Percentiles rank a stretch among this genome's conserved stretches.
phyloP scores from a whole-genome alignment of 2,113 vertebrate genomes.

The Barbus barbus region DNA sequence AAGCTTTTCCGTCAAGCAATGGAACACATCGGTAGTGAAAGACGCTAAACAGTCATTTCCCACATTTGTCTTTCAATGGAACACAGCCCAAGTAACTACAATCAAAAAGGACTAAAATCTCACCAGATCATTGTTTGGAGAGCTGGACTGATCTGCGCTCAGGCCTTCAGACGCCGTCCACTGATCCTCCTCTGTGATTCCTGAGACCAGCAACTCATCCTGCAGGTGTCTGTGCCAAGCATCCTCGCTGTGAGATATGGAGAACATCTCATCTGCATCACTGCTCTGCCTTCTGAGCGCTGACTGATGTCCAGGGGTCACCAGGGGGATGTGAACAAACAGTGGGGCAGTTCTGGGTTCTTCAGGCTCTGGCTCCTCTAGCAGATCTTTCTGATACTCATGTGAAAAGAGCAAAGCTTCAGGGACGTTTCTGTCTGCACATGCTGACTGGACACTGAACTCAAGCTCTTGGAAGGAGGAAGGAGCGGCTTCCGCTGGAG shows the following conservation, averaged over 20 bases:
- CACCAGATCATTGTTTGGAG: slow-evolving; percentile 63
- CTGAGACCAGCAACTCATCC: slow-evolving; percentile 57
- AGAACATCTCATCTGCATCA: slow-evolving; percentile 68
- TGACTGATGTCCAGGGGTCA: slow-evolving; percentile 41
- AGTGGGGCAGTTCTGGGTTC: not conserved
- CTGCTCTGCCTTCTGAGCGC: slow-evolving; percentile 53
- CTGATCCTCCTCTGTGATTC: slow-evolving; percentile 65
- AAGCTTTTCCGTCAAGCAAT: not conserved
- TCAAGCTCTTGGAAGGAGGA: slow-evolving; percentile 55
- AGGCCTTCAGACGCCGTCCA: slow-evolving; percentile 17
- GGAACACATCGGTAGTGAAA: not conserved
- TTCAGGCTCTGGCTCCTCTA: slow-evolving; percentile 71
- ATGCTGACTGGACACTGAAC: not conserved
- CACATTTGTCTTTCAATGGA: not conserved
- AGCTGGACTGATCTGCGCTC: slow-evolving; percentile 52
- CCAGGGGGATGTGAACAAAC: not conserved
- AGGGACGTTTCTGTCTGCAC: slow-evolving; percentile 53
- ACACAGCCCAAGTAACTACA: not conserved
- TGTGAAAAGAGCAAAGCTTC: slow-evolving; percentile 83
- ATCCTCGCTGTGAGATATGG: slow-evolving; percentile 65
- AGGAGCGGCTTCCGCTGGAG: rapidly evolving
- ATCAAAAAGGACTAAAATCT: not conserved
- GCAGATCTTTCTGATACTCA: slow-evolving; percentile 76
- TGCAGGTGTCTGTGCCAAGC: slow-evolving; percentile 67
- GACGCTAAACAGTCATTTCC: not conserved